Evolutionary conservation across 2,888 invertebrate species (phyloP).

Genomic region (Eulithis prunata): DNA sequence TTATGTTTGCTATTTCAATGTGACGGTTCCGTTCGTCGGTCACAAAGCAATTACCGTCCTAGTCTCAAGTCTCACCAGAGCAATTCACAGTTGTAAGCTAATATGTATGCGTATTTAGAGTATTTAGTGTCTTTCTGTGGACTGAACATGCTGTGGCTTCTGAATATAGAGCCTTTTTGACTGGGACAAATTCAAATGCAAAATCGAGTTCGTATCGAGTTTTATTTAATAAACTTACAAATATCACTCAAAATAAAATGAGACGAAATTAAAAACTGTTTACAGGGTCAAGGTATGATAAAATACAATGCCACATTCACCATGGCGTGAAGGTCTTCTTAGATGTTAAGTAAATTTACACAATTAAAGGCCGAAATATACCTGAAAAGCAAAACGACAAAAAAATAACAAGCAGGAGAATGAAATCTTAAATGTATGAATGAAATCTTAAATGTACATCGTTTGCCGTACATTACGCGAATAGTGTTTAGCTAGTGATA

Average conservation of each 20-base stretch:
- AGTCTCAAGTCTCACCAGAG: conserved; percentile 32
- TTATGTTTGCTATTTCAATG: conserved; percentile 39
- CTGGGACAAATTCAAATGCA: no score
- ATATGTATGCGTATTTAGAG: conserved; percentile 48
- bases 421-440: background rate
- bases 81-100: conserved; percentile 49
- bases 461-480: conserved; percentile 1
- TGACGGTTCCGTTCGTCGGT: conserved; percentile 31
- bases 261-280: no score
- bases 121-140: conserved; percentile 32
- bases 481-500: conserved; percentile 43
- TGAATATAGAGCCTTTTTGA: no score
- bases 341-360: no score
- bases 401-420: no score
- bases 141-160: background rate
- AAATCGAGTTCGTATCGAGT: background rate
- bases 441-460: background rate
- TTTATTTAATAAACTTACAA: background rate
- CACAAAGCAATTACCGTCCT: conserved; percentile 48
- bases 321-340: no score
- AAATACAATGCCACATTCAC: no score
- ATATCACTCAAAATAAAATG: background rate
- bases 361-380: no score
- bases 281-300: no score
- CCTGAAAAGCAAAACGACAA: no score